A percentile compares a stretch with the other conserved stretches of the same genome.
phyloP scores from a whole-genome alignment of 1,140 invertebrate genomes.

The Tetramorium simillimum region DNA sequence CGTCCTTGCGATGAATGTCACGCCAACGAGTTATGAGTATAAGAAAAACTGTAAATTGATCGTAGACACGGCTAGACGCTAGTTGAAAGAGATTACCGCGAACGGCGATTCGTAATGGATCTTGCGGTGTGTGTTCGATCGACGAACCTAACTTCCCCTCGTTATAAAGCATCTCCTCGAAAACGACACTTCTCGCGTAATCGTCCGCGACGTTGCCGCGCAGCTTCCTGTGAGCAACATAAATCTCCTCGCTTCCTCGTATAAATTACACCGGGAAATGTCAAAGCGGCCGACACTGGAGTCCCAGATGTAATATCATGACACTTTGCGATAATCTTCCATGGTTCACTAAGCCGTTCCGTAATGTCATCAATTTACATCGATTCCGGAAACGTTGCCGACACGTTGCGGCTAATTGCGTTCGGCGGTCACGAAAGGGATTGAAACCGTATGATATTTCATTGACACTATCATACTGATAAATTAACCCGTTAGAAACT shows the following conservation, averaged over 20 bases:
- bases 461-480: conserved; percentile 9
- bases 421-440: neutral
- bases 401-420: conserved; percentile 10
- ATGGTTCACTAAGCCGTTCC: conserved; percentile 25
- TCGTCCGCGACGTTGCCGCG: conserved; percentile 52
- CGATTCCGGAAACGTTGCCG: conserved; percentile 23
- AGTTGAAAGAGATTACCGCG: neutral
- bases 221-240: conserved; percentile 34
- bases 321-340: conserved; percentile 49
- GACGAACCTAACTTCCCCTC: neutral
- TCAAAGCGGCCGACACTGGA: neutral
- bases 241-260: conserved; percentile 54
- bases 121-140: conserved; percentile 36
- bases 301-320: conserved; percentile 17
- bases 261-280: conserved; percentile 51
- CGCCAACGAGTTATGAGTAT: neutral
- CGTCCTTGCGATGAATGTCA: neutral
- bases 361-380: conserved; percentile 34
- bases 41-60: conserved; percentile 48
- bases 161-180: conserved; percentile 25
- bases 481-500: conserved; percentile 9
- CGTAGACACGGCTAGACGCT: neutral
- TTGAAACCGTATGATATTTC: conserved; percentile 24
- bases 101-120: conserved; percentile 31
- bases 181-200: conserved; percentile 50